Conservation (phyloP, 2,888 invertebrate genomes). For the Yponomeuta plumbellus region DNA sequence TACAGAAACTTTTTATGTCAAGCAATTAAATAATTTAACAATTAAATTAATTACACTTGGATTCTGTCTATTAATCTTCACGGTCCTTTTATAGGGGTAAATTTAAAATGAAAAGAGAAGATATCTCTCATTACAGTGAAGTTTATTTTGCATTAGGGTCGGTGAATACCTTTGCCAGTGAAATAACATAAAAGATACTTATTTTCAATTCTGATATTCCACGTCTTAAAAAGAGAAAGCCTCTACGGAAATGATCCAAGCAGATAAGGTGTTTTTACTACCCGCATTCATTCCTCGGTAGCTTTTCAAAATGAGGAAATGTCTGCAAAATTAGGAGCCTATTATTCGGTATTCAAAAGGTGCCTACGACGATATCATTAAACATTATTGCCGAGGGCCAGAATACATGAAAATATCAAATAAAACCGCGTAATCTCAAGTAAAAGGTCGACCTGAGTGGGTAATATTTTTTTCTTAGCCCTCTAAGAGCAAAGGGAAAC, state of each 20-base stretch:
- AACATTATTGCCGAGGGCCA: neutral
- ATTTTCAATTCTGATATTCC: neutral
- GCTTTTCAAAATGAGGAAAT: neutral
- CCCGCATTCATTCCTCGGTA: neutral
- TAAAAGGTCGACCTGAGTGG: neutral
- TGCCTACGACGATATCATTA: neutral
- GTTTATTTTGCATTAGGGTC: neutral
- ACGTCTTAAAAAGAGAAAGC: neutral
- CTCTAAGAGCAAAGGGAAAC: conserved; percentile 2
- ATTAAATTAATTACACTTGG: conserved; percentile 40
- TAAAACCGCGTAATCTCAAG: neutral
- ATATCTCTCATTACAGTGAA: neutral
- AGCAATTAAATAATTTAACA: conserved; percentile 47
- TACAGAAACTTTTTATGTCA: conserved; percentile 66
- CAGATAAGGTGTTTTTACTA: no score
- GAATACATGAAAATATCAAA: conserved; percentile 2
- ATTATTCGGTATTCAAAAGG: neutral
- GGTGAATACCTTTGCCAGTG: neutral
- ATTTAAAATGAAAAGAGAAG: neutral
- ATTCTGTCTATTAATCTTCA: neutral
- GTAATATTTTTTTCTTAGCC: neutral
- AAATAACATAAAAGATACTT: neutral
- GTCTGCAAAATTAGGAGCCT: neutral
- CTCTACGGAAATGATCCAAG: no score
- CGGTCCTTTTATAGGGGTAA: neutral